These are phyloP conservation scores for Sweltsa coloradensis DNA, from an alignment of 1,140 invertebrate genomes.

Conservation along the genomic window DNA sequence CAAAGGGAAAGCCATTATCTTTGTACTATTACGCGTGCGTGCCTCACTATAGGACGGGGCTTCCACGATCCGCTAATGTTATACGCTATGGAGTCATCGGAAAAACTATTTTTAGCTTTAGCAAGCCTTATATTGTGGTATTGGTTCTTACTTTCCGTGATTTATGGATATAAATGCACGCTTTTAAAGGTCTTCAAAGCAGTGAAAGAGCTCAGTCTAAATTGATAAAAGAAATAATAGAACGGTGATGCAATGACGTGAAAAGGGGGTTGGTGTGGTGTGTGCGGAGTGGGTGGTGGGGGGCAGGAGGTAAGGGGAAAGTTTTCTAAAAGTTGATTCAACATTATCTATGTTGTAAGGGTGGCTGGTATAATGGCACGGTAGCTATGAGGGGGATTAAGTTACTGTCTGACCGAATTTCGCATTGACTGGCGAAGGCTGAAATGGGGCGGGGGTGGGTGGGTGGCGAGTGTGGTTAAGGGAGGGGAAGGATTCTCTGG, in stretches of 20 bases:
- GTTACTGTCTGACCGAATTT: too few relatives aligned
- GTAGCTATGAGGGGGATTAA: too few relatives aligned
- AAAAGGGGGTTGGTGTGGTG: neutral
- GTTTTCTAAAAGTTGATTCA: too few relatives aligned
- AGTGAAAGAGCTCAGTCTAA: conserved; percentile 6
- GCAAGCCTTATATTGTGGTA: conserved; percentile 12
- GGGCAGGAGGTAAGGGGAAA: neutral
- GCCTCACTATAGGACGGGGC: neutral
- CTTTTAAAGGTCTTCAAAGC: neutral
- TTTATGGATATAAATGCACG: conserved; percentile 8
- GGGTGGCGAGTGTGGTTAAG: too few relatives aligned
- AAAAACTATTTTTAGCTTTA: conserved; percentile 13
- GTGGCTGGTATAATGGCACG: too few relatives aligned
- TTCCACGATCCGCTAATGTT: conserved; percentile 11
- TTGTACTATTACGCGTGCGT: conserved; percentile 16
- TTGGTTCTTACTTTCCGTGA: conserved; percentile 13
- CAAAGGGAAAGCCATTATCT: conserved; percentile 14
- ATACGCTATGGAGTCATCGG: conserved; percentile 14
- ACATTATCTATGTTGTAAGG: conserved; percentile 8
- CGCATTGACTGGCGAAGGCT: too few relatives aligned
- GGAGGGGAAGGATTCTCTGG: too few relatives aligned
- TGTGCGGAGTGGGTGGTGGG: neutral
- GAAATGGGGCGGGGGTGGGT: too few relatives aligned
- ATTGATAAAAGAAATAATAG: conserved; percentile 9
- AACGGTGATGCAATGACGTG: conserved; percentile 2